Evolutionary conservation across 2,888 invertebrate genomes (phyloP).

Genomic region (Lasioglossum oenotherae): DNA sequence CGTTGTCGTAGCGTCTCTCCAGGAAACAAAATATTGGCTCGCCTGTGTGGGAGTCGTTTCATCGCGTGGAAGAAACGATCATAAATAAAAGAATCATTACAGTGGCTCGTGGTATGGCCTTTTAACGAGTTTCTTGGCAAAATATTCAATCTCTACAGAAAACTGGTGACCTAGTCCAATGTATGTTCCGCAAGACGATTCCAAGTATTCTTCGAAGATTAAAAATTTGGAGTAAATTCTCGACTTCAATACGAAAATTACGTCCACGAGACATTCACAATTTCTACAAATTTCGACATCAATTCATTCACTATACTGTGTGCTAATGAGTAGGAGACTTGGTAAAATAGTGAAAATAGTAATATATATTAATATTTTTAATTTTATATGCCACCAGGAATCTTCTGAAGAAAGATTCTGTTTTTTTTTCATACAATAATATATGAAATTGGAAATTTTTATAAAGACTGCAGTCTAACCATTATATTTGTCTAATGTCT

Average conservation of each 20-base stretch:
- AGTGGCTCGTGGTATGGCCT: slow-evolving; percentile 6
- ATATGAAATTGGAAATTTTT: background rate
- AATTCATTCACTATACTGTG: background rate
- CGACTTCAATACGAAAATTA: background rate
- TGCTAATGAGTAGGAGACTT: background rate
- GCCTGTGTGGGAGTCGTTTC: background rate
- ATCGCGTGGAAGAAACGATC: slow-evolving; percentile 8
- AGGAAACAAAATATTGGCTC: background rate
- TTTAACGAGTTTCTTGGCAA: slow-evolving; percentile 41
- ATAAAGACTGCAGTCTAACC: background rate
- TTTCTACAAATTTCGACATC: background rate
- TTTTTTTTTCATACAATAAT: background rate
- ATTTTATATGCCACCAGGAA: too few species aligned
- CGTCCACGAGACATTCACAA: background rate
- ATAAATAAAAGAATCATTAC: slow-evolving; percentile 51
- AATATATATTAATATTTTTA: background rate
- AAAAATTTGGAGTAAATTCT: background rate
- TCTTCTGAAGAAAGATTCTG: too few species aligned
- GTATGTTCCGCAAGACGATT: background rate
- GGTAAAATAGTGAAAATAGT: background rate
- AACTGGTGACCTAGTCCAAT: slow-evolving; percentile 31
- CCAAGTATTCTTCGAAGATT: background rate
- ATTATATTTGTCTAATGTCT: background rate
- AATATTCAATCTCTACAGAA: slow-evolving; percentile 41
- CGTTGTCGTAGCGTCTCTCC: background rate